These are phyloP conservation scores for Troides helena DNA, from an alignment of 2,888 invertebrate species.

Conservation along the genomic window DNA sequence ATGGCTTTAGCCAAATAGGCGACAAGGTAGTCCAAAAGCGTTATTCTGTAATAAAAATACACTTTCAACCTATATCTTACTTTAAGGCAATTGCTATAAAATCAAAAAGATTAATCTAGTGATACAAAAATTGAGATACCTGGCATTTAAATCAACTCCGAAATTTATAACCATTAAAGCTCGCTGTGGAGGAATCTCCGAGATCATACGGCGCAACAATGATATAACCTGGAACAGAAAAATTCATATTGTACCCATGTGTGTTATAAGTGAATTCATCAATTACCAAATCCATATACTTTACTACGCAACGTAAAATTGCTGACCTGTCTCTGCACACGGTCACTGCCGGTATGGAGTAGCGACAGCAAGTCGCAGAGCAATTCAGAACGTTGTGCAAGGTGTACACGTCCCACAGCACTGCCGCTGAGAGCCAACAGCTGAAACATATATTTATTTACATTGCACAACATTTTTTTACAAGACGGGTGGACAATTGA, in stretches of 20 bases:
- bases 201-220: conserved; percentile 90
- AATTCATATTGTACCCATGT: background rate
- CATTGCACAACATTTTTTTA: too few relatives aligned
- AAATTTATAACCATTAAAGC: conserved; percentile 88
- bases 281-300: too few relatives aligned
- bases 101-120: background rate
- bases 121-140: conserved; percentile 40
- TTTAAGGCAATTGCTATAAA: too few relatives aligned
- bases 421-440: conserved; percentile 93
- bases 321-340: conserved; percentile 93
- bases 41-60: conserved; percentile 74
- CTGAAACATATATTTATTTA: background rate
- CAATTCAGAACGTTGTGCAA: conserved; percentile 93
- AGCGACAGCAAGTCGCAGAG: conserved; percentile 91
- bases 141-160: conserved; percentile 51
- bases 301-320: background rate
- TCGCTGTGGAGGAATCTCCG: conserved; percentile 92
- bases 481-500: too few relatives aligned
- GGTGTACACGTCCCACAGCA: conserved; percentile 91
- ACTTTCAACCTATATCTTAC: background rate
- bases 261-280: background rate
- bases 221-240: conserved; percentile 85
- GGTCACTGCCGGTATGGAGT: conserved; percentile 95
- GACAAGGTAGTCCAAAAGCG: conserved; percentile 93
- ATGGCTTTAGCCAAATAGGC: conserved; percentile 95